These are phyloP conservation scores for Abscondita cerata DNA, from an alignment of 2,888 invertebrate genomes.

Conservation along the genomic window DNA sequence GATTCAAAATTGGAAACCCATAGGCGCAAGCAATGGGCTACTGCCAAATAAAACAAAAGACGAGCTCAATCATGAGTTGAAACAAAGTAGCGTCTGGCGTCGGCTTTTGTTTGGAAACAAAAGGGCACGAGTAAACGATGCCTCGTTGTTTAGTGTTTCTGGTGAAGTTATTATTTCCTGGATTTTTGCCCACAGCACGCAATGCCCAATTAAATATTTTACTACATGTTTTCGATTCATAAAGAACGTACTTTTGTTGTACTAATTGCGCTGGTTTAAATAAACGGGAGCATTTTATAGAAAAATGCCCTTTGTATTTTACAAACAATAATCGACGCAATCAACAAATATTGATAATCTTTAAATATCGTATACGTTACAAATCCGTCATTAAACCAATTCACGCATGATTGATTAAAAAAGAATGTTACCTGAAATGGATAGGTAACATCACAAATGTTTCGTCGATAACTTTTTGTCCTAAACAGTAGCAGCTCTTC, in stretches of 20 bases:
- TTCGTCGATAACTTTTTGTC: constrained; percentile 45
- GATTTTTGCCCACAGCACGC: constrained; percentile 48
- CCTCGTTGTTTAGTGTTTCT: constrained; percentile 56
- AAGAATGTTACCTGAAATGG: constrained; percentile 40
- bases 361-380: constrained; percentile 34
- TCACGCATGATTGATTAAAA: constrained; percentile 35
- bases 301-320: constrained; percentile 21
- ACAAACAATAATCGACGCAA: constrained; percentile 16
- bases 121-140: constrained; percentile 56
- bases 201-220: constrained; percentile 57
- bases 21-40: constrained; percentile 55
- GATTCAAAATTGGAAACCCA: constrained; percentile 51
- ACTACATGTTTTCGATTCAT: constrained; percentile 49
- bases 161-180: constrained; percentile 56
- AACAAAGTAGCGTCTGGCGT: constrained; percentile 57
- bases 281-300: constrained; percentile 26
- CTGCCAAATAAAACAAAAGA: constrained; percentile 56
- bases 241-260: constrained; percentile 39
- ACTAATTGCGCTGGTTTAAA: constrained; percentile 30
- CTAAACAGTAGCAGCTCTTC: constrained; percentile 49
- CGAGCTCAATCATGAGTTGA: constrained; percentile 54
- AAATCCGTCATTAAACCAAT: constrained; percentile 31
- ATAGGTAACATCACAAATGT: constrained; percentile 37
- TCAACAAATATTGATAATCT: constrained; percentile 24
- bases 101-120: constrained; percentile 55